Base-by-base conservation (phyloP, 2,797 vertebrate genomes). In the Etheostoma nigrum region DNA sequence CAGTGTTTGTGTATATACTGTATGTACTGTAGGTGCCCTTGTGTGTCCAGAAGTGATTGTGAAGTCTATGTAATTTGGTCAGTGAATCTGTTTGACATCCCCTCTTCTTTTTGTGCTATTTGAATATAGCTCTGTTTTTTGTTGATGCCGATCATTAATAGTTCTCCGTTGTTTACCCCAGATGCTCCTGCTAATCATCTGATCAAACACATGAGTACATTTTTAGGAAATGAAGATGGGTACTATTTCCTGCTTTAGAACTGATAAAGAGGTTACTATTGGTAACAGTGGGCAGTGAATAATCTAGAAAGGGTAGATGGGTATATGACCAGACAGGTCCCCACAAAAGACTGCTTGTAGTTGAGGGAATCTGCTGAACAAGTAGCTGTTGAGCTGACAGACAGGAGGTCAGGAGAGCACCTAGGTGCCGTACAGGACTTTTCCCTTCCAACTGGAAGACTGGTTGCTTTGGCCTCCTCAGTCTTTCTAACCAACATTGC, bases 91-190 rank as follows among this genome's bases (percentile, higher is more conserved):
- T 71, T 76, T 57, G 33, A 57, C 13, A 8, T 58, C 44, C 60
- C 60, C 44, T 55, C 30, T 52, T 74, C 54, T 71, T 74, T 9
- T 65, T 67, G 23, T 84, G 25, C 4, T 15, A 13, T 78, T 67
- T 30, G n/a, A 9, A 27, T 47, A 18, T 1, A 61, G 33, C 16
- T 53, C 18, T 54, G 45, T 70, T 11, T 71, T 59, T 30, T 63
- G 10, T 86, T 62, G 21, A 55, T 64, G 19, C 10, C 13, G 4
- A 5, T 15, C 2, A 19, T 75, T 59, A 3, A 33, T 59, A n/a
- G 51, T 60, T 58, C 4, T n/a, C 9, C 51, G 64, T 27, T 57
- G 42, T 71, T 51, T 40, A 64, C 19, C 40, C 49, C 8, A 69
- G 27, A 40, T 25, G 4, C 9, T 48, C n/a, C 33, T 6, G 64